A percentile compares a stretch with the other conserved stretches of the same genome.
phyloP scores from a whole-genome alignment of 2,797 vertebrate genomes.

The Neosalanx taihuensis region DNA sequence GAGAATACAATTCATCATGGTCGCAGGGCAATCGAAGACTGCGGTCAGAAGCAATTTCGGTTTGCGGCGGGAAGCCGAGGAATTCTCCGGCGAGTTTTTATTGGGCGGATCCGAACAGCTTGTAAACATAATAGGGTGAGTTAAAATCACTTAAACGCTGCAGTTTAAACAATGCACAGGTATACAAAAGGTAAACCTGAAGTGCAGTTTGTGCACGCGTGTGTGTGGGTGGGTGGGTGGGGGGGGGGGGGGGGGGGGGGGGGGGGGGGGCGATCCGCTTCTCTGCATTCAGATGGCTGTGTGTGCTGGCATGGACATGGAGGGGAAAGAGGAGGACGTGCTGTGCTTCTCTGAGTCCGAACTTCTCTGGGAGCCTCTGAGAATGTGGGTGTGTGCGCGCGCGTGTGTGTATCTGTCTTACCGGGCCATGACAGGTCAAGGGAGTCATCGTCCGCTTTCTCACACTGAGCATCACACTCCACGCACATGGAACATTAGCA shows the following conservation, averaged over 20 bases:
- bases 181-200: neutral
- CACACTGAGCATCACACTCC: slow-evolving; percentile 92
- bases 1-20: slow-evolving; percentile 59
- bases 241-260: too few relatives aligned
- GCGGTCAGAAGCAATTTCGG: slow-evolving; percentile 21
- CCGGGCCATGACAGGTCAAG: slow-evolving; percentile 87
- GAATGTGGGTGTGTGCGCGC: neutral
- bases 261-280: neutral
- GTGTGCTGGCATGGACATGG: neutral
- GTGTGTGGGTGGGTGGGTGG: too few relatives aligned
- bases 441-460: slow-evolving; percentile 85
- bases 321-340: neutral
- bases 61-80: slow-evolving; percentile 17
- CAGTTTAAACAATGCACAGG: neutral
- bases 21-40: slow-evolving; percentile 42
- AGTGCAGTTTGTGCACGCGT: neutral
- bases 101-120: neutral
- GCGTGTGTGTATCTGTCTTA: slow-evolving; percentile 66
- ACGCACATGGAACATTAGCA: slow-evolving; percentile 87
- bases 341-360: neutral
- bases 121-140: neutral
- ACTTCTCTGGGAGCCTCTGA: neutral
- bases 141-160: too few relatives aligned
- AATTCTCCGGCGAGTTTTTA: neutral
- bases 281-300: too few relatives aligned